phyloP scores from a whole-genome alignment of 2,888 invertebrate genomes.

The Scrobipalpa costella region DNA sequence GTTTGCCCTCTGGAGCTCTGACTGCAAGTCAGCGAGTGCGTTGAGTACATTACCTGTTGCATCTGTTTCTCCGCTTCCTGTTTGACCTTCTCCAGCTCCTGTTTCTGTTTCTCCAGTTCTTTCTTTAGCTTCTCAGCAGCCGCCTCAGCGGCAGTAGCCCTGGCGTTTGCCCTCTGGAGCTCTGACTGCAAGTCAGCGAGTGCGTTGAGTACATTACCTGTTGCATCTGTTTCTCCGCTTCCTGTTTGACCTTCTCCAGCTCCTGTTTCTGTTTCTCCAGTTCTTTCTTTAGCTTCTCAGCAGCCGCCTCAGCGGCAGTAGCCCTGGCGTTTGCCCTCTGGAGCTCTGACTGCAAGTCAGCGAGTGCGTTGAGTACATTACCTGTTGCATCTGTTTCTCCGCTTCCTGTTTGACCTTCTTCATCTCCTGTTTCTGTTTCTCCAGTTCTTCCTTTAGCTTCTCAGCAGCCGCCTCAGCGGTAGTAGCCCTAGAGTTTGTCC shows the following conservation, averaged over 20 bases:
- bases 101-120: slow-evolving; percentile 15
- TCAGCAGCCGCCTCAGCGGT: slow-evolving; percentile 53
- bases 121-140: slow-evolving; percentile 21
- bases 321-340: too few species aligned
- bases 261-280: slow-evolving; percentile 38
- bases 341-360: background rate
- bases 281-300: slow-evolving; percentile 18
- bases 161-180: too few species aligned
- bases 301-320: slow-evolving; percentile 15
- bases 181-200: too few species aligned
- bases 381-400: slow-evolving; percentile 44
- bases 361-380: slow-evolving; percentile 31
- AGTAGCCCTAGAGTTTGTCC: too few species aligned
- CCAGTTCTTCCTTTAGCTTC: slow-evolving; percentile 73
- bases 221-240: slow-evolving; percentile 25
- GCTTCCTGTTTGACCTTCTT: slow-evolving; percentile 23
- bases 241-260: slow-evolving; percentile 31
- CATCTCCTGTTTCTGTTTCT: slow-evolving; percentile 40
- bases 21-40: background rate
- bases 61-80: slow-evolving; percentile 12
- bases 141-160: slow-evolving; percentile 2
- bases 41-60: slow-evolving; percentile 47
- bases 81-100: slow-evolving; percentile 42
- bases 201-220: slow-evolving; percentile 47
- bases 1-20: too few species aligned